Evolutionary conservation across 2,888 invertebrate species (phyloP).

Genomic region (Tenthredo distinguenda): DNA sequence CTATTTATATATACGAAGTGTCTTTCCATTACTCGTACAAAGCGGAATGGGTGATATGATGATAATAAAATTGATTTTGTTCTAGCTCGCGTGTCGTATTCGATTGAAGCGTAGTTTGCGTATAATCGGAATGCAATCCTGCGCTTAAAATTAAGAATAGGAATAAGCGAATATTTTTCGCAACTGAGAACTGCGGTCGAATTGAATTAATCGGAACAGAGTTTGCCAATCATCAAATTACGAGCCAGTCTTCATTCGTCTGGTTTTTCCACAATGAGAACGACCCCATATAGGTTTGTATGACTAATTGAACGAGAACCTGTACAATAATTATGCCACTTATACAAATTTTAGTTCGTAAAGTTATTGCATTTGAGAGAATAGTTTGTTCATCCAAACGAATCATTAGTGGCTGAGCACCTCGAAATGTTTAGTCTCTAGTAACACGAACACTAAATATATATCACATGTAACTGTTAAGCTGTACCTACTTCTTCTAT

Average conservation of each 20-base stretch:
- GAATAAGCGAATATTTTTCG: not conserved
- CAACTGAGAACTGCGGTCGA: not conserved
- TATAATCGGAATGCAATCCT: no score
- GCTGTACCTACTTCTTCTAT: conserved; percentile 7
- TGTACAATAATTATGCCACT: not conserved
- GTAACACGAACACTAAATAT: conserved; percentile 3
- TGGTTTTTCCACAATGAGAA: not conserved
- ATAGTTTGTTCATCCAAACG: not conserved
- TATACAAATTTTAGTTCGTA: not conserved
- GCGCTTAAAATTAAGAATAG: not conserved
- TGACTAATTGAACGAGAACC: not conserved
- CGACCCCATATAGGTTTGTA: not conserved
- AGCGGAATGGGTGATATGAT: not conserved
- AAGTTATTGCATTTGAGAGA: not conserved
- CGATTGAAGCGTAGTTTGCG: no score
- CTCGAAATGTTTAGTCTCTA: not conserved
- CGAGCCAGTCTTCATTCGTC: not conserved
- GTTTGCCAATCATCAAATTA: not conserved
- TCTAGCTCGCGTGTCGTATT: no score
- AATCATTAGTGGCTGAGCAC: conserved; percentile 1
- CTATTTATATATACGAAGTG: not conserved
- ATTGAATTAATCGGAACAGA: not conserved
- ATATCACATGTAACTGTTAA: not conserved
- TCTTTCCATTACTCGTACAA: not conserved
- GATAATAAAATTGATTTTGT: no score